A percentile compares a stretch with the other conserved stretches of the same genome.
phyloP scores from a whole-genome alignment of 2,888 invertebrate species.

The Oscheius myriophilus region DNA sequence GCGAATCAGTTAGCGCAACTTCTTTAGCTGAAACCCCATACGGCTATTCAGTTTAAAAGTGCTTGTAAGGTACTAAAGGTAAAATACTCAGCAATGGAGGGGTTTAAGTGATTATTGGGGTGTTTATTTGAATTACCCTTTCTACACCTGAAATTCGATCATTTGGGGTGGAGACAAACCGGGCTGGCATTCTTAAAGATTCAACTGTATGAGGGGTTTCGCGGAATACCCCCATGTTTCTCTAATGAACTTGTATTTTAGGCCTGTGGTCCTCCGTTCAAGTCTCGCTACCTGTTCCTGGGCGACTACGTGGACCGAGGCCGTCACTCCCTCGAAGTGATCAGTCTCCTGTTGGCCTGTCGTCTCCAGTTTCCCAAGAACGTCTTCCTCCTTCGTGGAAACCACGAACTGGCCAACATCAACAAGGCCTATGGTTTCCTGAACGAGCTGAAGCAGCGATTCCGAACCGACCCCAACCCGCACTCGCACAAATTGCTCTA shows the following conservation, averaged over 20 bases:
- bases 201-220: no score
- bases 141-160: no score
- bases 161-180: no score
- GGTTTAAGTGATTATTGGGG: no score
- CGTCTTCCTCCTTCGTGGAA: slow-evolving; percentile 59
- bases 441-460: slow-evolving; percentile 45
- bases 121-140: no score
- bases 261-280: slow-evolving; percentile 50
- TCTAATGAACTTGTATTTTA: slow-evolving; percentile 7
- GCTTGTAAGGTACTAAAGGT: no score
- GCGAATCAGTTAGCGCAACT: no score
- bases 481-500: slow-evolving; percentile 35
- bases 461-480: slow-evolving; percentile 32
- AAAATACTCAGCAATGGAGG: no score
- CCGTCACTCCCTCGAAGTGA: slow-evolving; percentile 59
- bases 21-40: no score
- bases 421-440: slow-evolving; percentile 63
- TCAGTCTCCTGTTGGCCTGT: slow-evolving; percentile 51
- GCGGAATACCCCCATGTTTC: slow-evolving; percentile 2
- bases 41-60: no score
- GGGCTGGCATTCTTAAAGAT: no score
- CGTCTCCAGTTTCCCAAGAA: slow-evolving; percentile 59
- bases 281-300: slow-evolving; percentile 36
- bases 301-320: slow-evolving; percentile 64
- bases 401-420: slow-evolving; percentile 62